Base-by-base conservation (phyloP, 2,888 invertebrate species). In the Platycnemis pennipes region DNA sequence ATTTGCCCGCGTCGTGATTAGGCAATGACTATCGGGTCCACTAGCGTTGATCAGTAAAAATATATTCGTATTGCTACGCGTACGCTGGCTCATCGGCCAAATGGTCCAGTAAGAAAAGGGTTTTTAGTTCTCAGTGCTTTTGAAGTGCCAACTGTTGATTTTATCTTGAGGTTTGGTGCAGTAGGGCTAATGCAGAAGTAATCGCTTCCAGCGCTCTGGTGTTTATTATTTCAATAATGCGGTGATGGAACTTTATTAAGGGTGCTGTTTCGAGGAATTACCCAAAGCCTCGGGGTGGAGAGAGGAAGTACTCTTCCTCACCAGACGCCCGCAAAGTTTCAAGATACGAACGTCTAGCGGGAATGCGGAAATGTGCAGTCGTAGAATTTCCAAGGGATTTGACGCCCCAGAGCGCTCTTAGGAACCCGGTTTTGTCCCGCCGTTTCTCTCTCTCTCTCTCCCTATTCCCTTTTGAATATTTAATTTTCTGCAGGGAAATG, bases 361-460 rank as follows among this genome's bases (percentile, higher is more conserved):
- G 77, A 77, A 77, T 77, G 77, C 77, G 77, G 77, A 77, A 77
- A 77, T 37, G 77, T 77, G 77, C 37, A 77, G 77, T 77, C 31
- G 77, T 77, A n/a, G 77, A 37, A 77, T 77, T 77, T 77, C 77
- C 37, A 13, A 37, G 77, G 77, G 77, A 77, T 77, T 77, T 37
- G 37, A 37, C 77, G 88, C 19, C 31, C 16, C 13, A 44, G 49
- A 88, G 49, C 49, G 46, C 37, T 8, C 26, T 46, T n/a, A n/a
- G 45, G 45, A 45, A 87, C 87, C 46, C 42, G 88, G 88, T 46
- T n/a, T 44, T 44, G 42, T 91, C 37, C n/a, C 42, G 37, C 53
- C 53, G 22, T 26, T 44, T 44, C 91, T 56, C 42, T 63, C 91
- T 26, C 2, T 26, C 45, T 44, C 89, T 53, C 37, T 63, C 91